Percentiles rank a stretch among this genome's conserved stretches.
Conservation (phyloP, 2,797 vertebrate species). For the Erethizon dorsatum region DNA sequence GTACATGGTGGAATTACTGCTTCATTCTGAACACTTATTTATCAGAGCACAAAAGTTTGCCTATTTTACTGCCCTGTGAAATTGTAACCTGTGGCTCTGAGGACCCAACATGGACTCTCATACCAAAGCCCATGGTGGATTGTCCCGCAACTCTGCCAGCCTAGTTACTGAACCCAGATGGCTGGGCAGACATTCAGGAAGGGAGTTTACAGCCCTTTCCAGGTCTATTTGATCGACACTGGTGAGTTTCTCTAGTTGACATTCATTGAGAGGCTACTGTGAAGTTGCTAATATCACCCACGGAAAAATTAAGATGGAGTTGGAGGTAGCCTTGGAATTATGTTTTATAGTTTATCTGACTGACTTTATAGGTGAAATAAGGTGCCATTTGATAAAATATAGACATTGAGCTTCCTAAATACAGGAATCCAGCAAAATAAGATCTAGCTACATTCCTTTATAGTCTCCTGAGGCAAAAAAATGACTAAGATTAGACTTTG, state of each 20-base stretch:
- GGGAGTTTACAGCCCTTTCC: neutral
- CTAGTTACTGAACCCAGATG: neutral
- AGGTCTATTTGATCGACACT: neutral
- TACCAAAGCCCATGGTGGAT: neutral
- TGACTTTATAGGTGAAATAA: neutral
- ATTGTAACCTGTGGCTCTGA: neutral
- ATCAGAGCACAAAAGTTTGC: neutral
- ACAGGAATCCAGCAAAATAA: neutral
- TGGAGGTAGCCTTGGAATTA: neutral
- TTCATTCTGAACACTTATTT: neutral
- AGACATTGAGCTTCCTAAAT: neutral
- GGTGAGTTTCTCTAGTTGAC: neutral
- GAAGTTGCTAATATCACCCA: neutral
- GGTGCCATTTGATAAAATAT: neutral
- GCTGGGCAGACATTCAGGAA: neutral
- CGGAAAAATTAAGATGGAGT: neutral
- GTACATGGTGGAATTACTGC: rapidly evolving
- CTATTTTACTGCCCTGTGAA: neutral
- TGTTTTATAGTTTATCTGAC: neutral
- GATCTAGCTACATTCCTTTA: neutral
- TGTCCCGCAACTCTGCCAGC: neutral
- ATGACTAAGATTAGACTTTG: neutral
- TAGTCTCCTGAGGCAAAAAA: neutral
- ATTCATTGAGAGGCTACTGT: neutral
- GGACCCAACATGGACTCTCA: neutral